These are phyloP conservation scores for Drepana falcataria DNA, from an alignment of 2,888 invertebrate species.

Conservation along the genomic window DNA sequence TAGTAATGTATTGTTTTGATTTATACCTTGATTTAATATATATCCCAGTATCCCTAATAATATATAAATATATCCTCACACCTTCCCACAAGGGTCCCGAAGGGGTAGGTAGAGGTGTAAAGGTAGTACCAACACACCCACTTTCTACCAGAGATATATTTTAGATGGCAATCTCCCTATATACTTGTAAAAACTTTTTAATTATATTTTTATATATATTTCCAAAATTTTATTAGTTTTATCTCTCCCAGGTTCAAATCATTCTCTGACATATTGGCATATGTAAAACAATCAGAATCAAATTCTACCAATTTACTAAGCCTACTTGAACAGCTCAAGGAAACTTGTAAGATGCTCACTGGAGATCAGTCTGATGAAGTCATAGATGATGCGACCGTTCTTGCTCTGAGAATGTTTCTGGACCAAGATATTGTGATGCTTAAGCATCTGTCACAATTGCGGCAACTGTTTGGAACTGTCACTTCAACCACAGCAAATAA, in stretches of 20 bases:
- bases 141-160: no score
- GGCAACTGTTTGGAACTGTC: conserved; percentile 80
- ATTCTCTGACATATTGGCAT: conserved; percentile 68
- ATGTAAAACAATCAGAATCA: conserved; percentile 55
- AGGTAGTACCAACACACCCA: no score
- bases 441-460: conserved; percentile 77
- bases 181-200: no score
- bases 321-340: conserved; percentile 44
- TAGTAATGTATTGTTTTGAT: no score
- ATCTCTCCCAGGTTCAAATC: conserved; percentile 56
- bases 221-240: not conserved
- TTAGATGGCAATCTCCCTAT: no score
- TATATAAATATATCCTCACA: no score
- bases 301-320: conserved; percentile 48
- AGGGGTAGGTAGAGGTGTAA: no score
- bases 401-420: conserved; percentile 80
- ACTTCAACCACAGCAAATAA: conserved; percentile 72
- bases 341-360: conserved; percentile 56
- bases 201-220: no score
- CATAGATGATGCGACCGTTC: conserved; percentile 81
- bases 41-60: no score
- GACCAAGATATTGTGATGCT: conserved; percentile 78
- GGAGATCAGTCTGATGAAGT: conserved; percentile 79
- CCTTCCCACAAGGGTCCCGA: no score
- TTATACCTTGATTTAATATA: no score